phyloP scores from a whole-genome alignment of 2,797 vertebrate genomes.

The Syngnathus acus region DNA sequence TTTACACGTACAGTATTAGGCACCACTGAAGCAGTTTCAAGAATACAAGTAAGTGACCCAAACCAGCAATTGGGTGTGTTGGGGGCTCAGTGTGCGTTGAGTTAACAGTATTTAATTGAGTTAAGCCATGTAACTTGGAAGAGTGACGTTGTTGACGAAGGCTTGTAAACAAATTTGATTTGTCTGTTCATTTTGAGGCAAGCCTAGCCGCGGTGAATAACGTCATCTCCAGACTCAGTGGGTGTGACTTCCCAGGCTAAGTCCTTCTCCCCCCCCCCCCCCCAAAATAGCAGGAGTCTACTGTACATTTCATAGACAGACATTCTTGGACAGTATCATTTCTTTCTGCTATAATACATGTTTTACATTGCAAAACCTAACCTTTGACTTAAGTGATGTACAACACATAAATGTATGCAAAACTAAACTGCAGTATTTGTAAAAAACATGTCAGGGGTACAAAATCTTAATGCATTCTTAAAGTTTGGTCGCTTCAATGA shows the following conservation, averaged over 20 bases:
- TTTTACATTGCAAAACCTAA: background rate
- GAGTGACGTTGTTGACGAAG: too few relatives aligned
- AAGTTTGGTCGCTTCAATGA: slow-evolving; percentile 52
- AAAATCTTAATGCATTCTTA: background rate
- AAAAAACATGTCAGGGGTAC: background rate
- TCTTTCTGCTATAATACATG: background rate
- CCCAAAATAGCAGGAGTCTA: too few relatives aligned
- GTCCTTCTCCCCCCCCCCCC: background rate
- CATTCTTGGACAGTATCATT: background rate
- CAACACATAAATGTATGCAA: background rate
- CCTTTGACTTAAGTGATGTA: background rate
- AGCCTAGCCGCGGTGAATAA: too few relatives aligned
- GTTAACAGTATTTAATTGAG: too few relatives aligned
- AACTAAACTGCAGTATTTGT: background rate
- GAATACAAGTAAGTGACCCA: background rate
- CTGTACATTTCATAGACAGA: too few relatives aligned
- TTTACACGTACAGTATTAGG: background rate
- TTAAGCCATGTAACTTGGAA: too few relatives aligned
- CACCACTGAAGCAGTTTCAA: background rate
- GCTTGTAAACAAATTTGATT: too few relatives aligned
- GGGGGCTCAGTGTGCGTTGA: too few relatives aligned
- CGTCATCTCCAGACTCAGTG: too few relatives aligned
- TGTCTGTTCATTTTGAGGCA: too few relatives aligned
- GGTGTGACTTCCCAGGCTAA: too few relatives aligned
- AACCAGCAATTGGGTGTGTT: too few relatives aligned